Evolutionary conservation across 2,888 invertebrate species (phyloP), one percentile per base, ranked within the genome.

Genomic region (Luperina testacea): DNA sequence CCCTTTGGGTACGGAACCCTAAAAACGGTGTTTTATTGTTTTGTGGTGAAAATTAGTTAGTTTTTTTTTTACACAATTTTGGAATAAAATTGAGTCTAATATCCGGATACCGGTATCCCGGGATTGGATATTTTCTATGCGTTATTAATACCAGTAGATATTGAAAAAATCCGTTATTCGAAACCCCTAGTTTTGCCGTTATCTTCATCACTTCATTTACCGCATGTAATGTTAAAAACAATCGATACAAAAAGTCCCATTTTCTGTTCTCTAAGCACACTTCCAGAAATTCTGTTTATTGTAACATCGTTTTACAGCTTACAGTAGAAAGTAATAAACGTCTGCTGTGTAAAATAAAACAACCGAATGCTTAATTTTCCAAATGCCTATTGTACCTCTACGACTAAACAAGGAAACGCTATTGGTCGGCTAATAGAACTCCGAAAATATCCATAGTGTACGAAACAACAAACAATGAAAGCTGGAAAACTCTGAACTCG

Each of bases 351-450:
- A 87, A 82, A 89, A 90, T 87, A 82, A 89, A 90, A 91, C 88
- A 88, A 89, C 85, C 79, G 82, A 89, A 86, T 87, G 88, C 84
- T 89, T 89, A 90, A 92, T 90, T 91, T 90, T 89, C 85, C 83
- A 79, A 81, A 87, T 89, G 88, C 89, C 89, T 89, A 91, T 91
- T 90, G 90, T 90, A 84, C 88, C 77, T 53, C n/a, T 88, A 87
- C 86, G 90, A 81, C 91, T 92, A 94, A 94, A 94, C 94, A 94
- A 93, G 94, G 94, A 95, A 95, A 94, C 92, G 89, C 91, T 91
- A 90, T 85, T 86, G 90, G 89, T 88, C 79, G 85, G 90, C 90
- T 92, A 92, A 93, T 92, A 93, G 92, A 92, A 91, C 87, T 91
- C 94, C 93, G 90, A 94, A 94, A 95, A 94, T 95, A 95, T 88